Evolutionary conservation across 2,113 vertebrate genomes (phyloP).

Genomic region (Saimiri boliviensis): DNA sequence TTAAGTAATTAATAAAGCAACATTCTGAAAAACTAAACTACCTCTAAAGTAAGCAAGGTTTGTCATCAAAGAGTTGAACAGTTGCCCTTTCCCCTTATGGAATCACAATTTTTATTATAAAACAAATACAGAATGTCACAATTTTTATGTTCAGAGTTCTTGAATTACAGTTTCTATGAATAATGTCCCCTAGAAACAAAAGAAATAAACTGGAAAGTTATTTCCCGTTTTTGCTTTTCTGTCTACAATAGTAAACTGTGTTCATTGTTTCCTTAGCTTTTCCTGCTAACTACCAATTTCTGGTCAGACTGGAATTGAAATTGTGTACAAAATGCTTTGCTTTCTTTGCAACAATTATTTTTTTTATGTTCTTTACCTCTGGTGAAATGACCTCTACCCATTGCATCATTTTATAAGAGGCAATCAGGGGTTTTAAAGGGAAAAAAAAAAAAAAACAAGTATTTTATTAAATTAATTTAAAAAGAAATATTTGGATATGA

Average conservation of each 20-base stretch:
- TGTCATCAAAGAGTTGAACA: not conserved
- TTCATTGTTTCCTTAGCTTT: conserved; percentile 80
- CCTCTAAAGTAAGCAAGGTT: conserved; percentile 4
- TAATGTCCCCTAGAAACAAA: conserved; percentile 33
- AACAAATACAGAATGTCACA: not conserved
- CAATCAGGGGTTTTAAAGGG: conserved; percentile 74
- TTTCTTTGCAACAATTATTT: conserved; percentile 76
- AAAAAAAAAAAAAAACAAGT: conserved; percentile 72
- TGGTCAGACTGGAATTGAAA: conserved; percentile 79
- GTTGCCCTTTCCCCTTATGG: not conserved
- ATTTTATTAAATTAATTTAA: conserved; percentile 84
- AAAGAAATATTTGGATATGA: conserved; percentile 80
- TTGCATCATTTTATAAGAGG: conserved; percentile 77
- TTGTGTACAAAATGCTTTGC: conserved; percentile 79
- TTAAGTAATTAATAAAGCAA: conserved; percentile 21
- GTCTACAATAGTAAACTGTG: conserved; percentile 78
- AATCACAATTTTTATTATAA: conserved; percentile 23
- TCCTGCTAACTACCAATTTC: conserved; percentile 82
- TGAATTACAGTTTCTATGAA: conserved; percentile 3
- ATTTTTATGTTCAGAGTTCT: conserved; percentile 28
- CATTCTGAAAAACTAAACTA: conserved; percentile 33
- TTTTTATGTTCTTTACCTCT: conserved; percentile 83
- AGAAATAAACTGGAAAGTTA: conserved; percentile 59
- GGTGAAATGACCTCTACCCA: conserved; percentile 82
- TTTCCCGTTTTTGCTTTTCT: conserved; percentile 77